Evolutionary conservation across 2,797 vertebrate genomes (phyloP).

Genomic region (Mus spretus): DNA sequence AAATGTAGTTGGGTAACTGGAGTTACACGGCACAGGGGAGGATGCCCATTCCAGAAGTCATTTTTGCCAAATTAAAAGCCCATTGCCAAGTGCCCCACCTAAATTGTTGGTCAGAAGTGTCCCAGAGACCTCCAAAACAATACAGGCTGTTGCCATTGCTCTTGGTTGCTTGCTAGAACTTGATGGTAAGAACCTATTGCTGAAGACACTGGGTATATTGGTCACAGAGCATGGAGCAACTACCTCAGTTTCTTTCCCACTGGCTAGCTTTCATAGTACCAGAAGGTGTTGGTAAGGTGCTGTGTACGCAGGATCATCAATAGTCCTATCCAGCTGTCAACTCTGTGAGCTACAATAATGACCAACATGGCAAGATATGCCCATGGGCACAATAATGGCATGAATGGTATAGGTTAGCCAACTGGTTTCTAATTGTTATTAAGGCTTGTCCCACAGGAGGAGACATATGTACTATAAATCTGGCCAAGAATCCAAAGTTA

Average conservation of each 20-base stretch:
- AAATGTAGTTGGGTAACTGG: conserved; percentile 13
- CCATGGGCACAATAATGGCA: neutral
- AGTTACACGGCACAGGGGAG: neutral
- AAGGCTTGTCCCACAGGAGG: neutral
- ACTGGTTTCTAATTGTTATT: neutral
- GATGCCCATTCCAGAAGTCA: neutral
- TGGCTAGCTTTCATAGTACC: neutral
- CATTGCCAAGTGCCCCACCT: neutral
- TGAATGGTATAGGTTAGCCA: neutral
- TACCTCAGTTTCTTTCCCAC: neutral
- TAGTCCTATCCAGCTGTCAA: neutral
- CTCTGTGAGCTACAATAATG: neutral
- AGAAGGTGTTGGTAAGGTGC: neutral
- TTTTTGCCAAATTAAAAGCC: neutral
- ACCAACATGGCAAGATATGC: neutral
- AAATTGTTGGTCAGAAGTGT: neutral
- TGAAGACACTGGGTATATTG: neutral
- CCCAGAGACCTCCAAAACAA: neutral
- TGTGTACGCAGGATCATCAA: neutral
- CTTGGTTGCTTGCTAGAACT: neutral
- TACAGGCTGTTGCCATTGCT: neutral
- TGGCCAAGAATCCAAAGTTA: neutral
- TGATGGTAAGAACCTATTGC: neutral
- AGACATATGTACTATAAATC: neutral
- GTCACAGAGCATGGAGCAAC: neutral